Evolutionary conservation across 2,888 invertebrate genomes (phyloP).

Genomic region (Leptopilina syphax): DNA sequence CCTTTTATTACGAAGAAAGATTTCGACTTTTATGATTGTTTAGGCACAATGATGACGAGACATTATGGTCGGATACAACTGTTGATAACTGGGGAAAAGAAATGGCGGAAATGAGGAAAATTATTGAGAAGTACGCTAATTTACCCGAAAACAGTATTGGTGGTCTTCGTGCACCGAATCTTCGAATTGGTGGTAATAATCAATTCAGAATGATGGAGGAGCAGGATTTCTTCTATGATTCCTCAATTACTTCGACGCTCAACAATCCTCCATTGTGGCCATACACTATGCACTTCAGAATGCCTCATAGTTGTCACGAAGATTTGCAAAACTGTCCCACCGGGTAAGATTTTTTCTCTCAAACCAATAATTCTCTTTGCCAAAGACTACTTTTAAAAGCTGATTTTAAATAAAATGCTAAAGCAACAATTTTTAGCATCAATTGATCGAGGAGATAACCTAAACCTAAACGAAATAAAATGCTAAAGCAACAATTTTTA

Average conservation of each 20-base stretch:
- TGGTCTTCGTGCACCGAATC: constrained; percentile 92
- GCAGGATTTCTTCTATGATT: constrained; percentile 96
- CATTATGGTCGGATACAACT: constrained; percentile 94
- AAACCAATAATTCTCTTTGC: too few species aligned
- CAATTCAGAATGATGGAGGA: constrained; percentile 99
- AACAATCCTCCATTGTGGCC: constrained; percentile 97
- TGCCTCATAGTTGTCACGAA: constrained; percentile 96
- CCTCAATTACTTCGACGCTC: constrained; percentile 94
- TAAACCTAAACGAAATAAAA: too few species aligned
- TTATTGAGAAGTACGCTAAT: constrained; percentile 93
- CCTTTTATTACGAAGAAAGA: not conserved
- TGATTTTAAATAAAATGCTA: too few species aligned
- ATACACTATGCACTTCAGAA: constrained; percentile 98
- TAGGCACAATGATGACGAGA: constrained; percentile 93
- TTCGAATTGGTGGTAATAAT: constrained; percentile 95
- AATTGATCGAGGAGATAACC: too few species aligned
- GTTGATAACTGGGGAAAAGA: constrained; percentile 96
- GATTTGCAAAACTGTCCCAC: constrained; percentile 94
- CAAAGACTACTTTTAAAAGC: too few species aligned
- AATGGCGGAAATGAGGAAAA: constrained; percentile 95
- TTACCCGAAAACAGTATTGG: constrained; percentile 94
- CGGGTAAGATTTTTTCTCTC: constrained; percentile 74
- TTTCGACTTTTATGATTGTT: not conserved
- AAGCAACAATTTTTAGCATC: too few species aligned
- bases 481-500: too few species aligned